Evolutionary conservation across 2,888 invertebrate genomes (phyloP).

Genomic region (Eurois occulta): DNA sequence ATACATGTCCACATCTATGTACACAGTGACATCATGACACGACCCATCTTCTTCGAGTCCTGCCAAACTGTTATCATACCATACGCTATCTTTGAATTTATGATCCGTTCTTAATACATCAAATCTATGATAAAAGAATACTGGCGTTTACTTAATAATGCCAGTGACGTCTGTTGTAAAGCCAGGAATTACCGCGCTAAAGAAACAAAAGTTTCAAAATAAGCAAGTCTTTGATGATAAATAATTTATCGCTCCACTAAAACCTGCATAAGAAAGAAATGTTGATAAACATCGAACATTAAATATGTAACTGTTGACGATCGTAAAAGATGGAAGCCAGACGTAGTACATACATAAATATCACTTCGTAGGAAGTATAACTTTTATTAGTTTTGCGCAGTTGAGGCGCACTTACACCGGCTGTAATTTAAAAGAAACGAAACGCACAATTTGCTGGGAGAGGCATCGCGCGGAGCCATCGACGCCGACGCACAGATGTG

Average conservation of each 20-base stretch:
- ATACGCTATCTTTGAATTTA: constrained; percentile 75
- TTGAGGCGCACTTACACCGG: constrained; percentile 78
- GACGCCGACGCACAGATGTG: constrained; percentile 74
- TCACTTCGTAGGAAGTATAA: constrained; percentile 86
- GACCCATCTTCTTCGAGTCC: constrained; percentile 75
- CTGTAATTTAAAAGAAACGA: constrained; percentile 83
- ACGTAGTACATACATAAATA: constrained; percentile 85
- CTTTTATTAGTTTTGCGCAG: constrained; percentile 84
- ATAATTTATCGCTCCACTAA: constrained; percentile 89
- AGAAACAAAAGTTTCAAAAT: constrained; percentile 89
- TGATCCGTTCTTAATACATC: constrained; percentile 73
- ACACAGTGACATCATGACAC: constrained; percentile 81
- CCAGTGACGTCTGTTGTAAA: constrained; percentile 81
- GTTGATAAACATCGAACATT: constrained; percentile 91
- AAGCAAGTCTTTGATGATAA: constrained; percentile 89
- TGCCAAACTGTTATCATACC: constrained; percentile 80
- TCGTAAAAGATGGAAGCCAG: constrained; percentile 89
- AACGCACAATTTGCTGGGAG: constrained; percentile 84
- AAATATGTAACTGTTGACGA: constrained; percentile 90
- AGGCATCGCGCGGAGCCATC: constrained; percentile 78
- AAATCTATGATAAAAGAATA: constrained; percentile 76
- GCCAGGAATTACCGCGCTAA: constrained; percentile 74
- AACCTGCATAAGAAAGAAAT: constrained; percentile 90
- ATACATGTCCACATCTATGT: constrained; percentile 52
- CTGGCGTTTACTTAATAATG: constrained; percentile 79